phyloP scores from a whole-genome alignment of 2,113 vertebrate species.

The Trachemys scripta region DNA sequence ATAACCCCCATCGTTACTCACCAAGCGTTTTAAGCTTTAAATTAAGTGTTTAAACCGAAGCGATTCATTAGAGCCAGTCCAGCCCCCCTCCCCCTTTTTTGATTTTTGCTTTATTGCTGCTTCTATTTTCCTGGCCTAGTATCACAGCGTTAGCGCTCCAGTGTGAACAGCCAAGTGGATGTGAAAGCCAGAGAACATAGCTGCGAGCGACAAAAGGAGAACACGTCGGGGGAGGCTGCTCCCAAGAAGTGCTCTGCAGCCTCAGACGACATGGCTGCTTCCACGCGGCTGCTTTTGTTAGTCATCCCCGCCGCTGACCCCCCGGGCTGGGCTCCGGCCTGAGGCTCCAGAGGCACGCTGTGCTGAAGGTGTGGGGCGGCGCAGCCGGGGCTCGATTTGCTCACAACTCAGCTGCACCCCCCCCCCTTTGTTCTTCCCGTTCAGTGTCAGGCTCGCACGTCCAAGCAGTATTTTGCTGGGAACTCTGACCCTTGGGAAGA shows the following conservation, averaged over 20 bases:
- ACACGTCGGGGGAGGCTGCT: conserved; percentile 38
- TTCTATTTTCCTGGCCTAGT: conserved; percentile 71
- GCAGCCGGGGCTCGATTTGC: not conserved
- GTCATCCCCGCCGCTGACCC: not conserved
- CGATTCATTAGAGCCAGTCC: conserved; percentile 63
- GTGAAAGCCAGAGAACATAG: conserved; percentile 67
- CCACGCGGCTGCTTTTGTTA: not conserved
- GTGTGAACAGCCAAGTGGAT: conserved; percentile 52
- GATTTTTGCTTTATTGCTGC: conserved; percentile 62
- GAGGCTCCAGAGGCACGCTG: too few relatives aligned
- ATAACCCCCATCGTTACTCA: conserved; percentile 30
- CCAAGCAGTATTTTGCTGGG: not conserved
- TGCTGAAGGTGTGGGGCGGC: not conserved
- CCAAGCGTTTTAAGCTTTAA: conserved; percentile 72
- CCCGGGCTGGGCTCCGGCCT: not conserved
- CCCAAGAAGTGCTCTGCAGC: conserved; percentile 13
- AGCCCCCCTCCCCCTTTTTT: not conserved
- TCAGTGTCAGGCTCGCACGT: not conserved
- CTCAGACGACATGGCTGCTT: too few relatives aligned
- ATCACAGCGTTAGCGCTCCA: conserved; percentile 65
- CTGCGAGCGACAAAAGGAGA: conserved; percentile 65
- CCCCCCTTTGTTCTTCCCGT: too few relatives aligned
- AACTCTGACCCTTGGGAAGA: too few relatives aligned
- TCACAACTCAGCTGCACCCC: too few relatives aligned
- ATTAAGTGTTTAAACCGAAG: conserved; percentile 65